A percentile compares a stretch with the other conserved stretches of the same genome.
phyloP scores from a whole-genome alignment of 2,888 invertebrate genomes.

The Notodonta ziczac region DNA sequence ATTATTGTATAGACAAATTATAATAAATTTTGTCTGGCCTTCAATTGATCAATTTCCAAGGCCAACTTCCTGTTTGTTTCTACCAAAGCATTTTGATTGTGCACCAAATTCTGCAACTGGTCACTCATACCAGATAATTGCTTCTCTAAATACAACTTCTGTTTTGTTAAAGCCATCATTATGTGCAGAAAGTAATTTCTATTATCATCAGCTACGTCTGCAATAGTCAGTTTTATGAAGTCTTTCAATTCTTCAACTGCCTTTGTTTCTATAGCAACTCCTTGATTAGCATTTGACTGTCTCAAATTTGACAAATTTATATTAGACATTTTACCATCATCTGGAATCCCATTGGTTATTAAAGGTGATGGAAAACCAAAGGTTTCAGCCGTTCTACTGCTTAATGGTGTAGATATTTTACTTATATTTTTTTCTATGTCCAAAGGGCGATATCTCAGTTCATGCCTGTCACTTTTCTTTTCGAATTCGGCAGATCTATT shows the following conservation, averaged over 20 bases:
- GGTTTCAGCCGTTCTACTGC: slow-evolving; percentile 55
- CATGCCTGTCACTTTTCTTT: slow-evolving; percentile 60
- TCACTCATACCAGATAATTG: slow-evolving; percentile 63
- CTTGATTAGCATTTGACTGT: slow-evolving; percentile 38
- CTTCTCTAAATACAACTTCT: slow-evolving; percentile 75
- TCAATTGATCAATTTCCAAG: slow-evolving; percentile 76
- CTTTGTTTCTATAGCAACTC: slow-evolving; percentile 47
- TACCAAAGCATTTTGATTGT: slow-evolving; percentile 70
- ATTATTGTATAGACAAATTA: slow-evolving; percentile 8
- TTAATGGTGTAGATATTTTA: slow-evolving; percentile 75
- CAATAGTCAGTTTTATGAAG: slow-evolving; percentile 65
- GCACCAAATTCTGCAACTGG: slow-evolving; percentile 63
- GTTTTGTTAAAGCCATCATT: slow-evolving; percentile 80
- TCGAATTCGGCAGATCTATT: slow-evolving; percentile 60
- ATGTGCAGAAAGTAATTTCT: slow-evolving; percentile 74
- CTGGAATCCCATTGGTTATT: slow-evolving; percentile 55
- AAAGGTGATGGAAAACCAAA: slow-evolving; percentile 63
- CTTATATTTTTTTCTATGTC: slow-evolving; percentile 68
- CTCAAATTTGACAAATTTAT: slow-evolving; percentile 50
- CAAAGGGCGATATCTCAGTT: slow-evolving; percentile 52
- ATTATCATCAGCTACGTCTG: slow-evolving; percentile 73
- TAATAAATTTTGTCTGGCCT: slow-evolving; percentile 53
- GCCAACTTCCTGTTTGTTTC: slow-evolving; percentile 80
- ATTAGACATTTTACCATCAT: slow-evolving; percentile 52
- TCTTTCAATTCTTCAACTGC: slow-evolving; percentile 72